These are phyloP conservation scores for Apteryx mantelli DNA, from an alignment of 2,113 vertebrate species.

Conservation along the genomic window DNA sequence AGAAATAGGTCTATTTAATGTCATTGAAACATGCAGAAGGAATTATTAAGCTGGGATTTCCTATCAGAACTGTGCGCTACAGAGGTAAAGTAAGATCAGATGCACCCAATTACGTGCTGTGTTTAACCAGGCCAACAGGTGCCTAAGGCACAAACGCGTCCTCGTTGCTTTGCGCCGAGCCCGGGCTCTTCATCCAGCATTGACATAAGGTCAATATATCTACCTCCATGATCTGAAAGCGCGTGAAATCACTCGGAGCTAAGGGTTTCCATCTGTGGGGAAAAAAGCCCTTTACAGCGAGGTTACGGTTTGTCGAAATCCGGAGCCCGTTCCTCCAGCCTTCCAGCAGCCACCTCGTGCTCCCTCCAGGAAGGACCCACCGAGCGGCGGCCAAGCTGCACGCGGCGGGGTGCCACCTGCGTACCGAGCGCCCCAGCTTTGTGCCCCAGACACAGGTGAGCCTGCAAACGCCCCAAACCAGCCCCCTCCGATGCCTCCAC, in stretches of 20 bases:
- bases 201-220: not conserved
- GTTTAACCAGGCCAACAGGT: constrained; percentile 53
- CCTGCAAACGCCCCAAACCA: not conserved
- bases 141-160: constrained; percentile 10
- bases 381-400: too few species aligned
- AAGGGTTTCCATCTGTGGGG: not conserved
- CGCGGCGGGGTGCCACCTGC: not conserved
- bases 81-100: not conserved
- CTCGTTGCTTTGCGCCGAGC: not conserved
- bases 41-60: not conserved
- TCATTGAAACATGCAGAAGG: not conserved
- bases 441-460: not conserved
- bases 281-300: not conserved
- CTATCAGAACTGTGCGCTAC: not conserved
- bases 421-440: constrained; percentile 6
- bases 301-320: not conserved
- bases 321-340: not conserved
- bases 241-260: not conserved
- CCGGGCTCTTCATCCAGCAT: not conserved
- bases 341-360: not conserved
- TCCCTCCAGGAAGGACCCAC: too few species aligned
- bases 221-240: not conserved
- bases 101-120: not conserved
- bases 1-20: not conserved
- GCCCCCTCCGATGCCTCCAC: not conserved